These are phyloP conservation scores for Spilogale gracilis DNA, from an alignment of 2,113 vertebrate species.

Conservation along the genomic window DNA sequence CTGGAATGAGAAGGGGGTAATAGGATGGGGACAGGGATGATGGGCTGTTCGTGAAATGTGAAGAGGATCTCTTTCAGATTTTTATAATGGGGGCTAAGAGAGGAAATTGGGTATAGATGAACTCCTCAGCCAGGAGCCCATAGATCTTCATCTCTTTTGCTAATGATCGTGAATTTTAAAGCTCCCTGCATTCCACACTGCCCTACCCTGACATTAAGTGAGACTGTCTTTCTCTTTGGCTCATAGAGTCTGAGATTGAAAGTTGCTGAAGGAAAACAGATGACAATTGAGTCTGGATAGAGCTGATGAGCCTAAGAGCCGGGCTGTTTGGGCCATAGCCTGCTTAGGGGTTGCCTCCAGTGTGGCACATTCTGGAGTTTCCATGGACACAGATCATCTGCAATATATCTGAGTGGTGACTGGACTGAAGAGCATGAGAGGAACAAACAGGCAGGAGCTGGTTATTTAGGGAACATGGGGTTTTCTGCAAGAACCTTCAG, in stretches of 20 bases:
- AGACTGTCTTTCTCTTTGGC: slow-evolving; percentile 57
- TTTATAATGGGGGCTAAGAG: not conserved
- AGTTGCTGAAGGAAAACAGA: slow-evolving; percentile 50
- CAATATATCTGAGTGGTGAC: not conserved
- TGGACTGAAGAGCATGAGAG: not conserved
- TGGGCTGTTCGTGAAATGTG: not conserved
- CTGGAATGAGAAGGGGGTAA: not conserved
- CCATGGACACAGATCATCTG: not conserved
- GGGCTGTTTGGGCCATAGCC: not conserved
- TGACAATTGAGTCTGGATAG: not conserved
- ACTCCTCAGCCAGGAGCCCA: not conserved
- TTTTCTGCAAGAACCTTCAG: not conserved
- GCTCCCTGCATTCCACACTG: slow-evolving; percentile 8
- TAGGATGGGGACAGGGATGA: not conserved
- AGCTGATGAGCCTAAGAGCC: not conserved
- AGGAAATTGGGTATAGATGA: not conserved
- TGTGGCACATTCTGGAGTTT: not conserved
- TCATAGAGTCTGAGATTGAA: slow-evolving; percentile 49
- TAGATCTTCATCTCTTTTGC: not conserved
- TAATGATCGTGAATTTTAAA: not conserved
- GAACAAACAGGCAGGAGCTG: not conserved
- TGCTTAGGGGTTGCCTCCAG: not conserved
- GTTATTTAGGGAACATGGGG: slow-evolving; percentile 8
- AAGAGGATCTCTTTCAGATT: not conserved
- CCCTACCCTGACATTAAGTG: not conserved